Base-by-base conservation (phyloP, 2,797 vertebrate genomes). In the Urophycis tenuis region DNA sequence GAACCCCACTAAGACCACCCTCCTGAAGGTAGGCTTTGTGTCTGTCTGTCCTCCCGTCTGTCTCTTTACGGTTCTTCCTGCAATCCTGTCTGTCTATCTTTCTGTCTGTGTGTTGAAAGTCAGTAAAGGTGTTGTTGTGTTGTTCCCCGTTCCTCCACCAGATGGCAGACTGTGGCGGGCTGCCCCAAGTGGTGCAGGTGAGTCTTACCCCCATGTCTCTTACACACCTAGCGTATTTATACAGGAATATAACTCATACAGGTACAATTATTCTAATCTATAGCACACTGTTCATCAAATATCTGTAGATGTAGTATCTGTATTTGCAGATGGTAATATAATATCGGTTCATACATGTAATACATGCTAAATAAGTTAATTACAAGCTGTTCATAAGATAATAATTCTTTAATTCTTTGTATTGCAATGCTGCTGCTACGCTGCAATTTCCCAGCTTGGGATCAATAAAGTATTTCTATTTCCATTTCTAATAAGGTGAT, bases 121-220 rank as follows among this genome's bases (percentile, higher is more conserved):
- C 31, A 14, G 29, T 33, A 32, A 25, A 72, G 5, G 7, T 5
- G 5, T 1, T 7, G 15, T 33, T 33, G 9, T 73, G 29, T 34
- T 17, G 0, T 78, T 79, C 22, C 78, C 0, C 75, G 25, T 82
- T 5, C 78, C 25, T 83, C 75, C 79, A 53, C 77, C 78, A 98
- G 97, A 98, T 98, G 96, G 96, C 96, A 0, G 96, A 98, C 91
- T 98, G 97, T 3, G 97, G 96, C 30, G 96, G 96, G 32, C 92
- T 98, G 74, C 96, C 96, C 67, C 96, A 98, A 88, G 95, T 97
- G 76, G 95, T 98, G 76, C 97, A 98, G 94, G 97, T 98, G 90
- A 94, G 92, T 82, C 60, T 49, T 6, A 29, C 69, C 74, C 36
- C n/a, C n/a, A n/a, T n/a, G n/a, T 49, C 5, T 41, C 11, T 41